A percentile compares a stretch with the other conserved stretches of the same genome.
Evolutionary conservation across 2,113 vertebrate genomes (phyloP).

Genomic region (Datnioides undecimradiatus): DNA sequence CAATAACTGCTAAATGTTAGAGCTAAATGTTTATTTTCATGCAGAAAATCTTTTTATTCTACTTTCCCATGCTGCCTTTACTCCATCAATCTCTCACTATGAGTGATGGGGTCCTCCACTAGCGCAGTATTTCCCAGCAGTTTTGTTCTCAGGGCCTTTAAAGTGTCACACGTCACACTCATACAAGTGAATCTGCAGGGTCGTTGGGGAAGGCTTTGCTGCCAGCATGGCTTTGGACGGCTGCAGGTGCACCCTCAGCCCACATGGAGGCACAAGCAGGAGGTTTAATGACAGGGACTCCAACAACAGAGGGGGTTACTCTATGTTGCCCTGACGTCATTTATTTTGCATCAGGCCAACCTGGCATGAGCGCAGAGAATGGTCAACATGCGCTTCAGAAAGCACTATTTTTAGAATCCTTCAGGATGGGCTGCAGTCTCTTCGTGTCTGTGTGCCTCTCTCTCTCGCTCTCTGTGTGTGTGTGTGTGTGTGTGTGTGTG

Average conservation of each 20-base stretch:
- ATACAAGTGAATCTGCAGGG: neutral
- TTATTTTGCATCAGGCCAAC: constrained; percentile 25
- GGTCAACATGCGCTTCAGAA: constrained; percentile 13
- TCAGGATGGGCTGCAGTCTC: neutral
- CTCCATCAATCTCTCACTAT: no score
- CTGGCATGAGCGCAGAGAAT: neutral
- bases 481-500: neutral
- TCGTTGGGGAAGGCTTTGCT: neutral
- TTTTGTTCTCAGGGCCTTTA: neutral
- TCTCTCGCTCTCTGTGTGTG: no score
- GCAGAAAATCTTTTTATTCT: no score
- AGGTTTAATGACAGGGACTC: neutral
- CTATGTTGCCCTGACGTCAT: constrained; percentile 48
- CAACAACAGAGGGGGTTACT: neutral
- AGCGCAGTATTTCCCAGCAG: no score
- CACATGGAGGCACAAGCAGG: constrained; percentile 62
- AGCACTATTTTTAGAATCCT: constrained; percentile 5
- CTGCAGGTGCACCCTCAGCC: constrained; percentile 37
- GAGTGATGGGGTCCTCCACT: no score
- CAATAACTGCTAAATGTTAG: no score
- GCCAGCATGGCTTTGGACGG: neutral
- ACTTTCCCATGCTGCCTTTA: no score
- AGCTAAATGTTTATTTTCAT: no score
- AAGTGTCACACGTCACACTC: neutral
- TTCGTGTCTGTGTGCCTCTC: neutral